These are phyloP conservation scores for Idris sp. DNA, from an alignment of 1,140 invertebrate genomes.

Conservation along the genomic window DNA sequence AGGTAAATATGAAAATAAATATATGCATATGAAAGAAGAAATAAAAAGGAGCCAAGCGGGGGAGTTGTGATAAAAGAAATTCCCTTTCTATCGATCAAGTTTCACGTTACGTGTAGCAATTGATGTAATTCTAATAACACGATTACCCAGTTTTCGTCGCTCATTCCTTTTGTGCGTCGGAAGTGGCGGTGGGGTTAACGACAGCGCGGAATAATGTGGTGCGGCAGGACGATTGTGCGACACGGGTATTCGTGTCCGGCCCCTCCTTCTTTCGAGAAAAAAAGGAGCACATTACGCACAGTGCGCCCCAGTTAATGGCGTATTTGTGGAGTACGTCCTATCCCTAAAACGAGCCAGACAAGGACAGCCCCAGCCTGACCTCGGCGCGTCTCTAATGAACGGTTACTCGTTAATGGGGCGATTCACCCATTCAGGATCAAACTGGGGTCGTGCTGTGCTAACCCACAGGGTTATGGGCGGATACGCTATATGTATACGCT, in stretches of 20 bases:
- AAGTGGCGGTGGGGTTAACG: constrained; percentile 49
- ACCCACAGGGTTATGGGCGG: constrained; percentile 41
- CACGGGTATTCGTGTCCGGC: constrained; percentile 54
- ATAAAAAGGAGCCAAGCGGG: no score
- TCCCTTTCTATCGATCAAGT: no score
- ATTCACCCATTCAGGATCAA: constrained; percentile 59
- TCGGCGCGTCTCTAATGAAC: constrained; percentile 65
- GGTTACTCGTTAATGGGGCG: constrained; percentile 65
- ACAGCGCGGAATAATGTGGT: constrained; percentile 48
- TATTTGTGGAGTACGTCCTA: constrained; percentile 38
- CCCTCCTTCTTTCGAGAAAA: constrained; percentile 35
- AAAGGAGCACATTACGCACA: constrained; percentile 40
- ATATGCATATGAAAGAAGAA: no score
- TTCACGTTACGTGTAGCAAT: constrained; percentile 24
- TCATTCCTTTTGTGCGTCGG: constrained; percentile 37
- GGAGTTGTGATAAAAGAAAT: no score
- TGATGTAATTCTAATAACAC: constrained; percentile 51
- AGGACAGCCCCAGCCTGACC: constrained; percentile 32
- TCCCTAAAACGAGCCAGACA: constrained; percentile 41
- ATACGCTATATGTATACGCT: constrained; percentile 52
- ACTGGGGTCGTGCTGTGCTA: constrained; percentile 35
- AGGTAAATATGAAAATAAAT: no score
- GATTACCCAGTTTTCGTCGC: constrained; percentile 49
- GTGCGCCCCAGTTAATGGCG: constrained; percentile 28
- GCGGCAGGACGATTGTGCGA: constrained; percentile 59